Evolutionary conservation across 2,888 invertebrate species (phyloP).

Genomic region (Acrobasis repandana): DNA sequence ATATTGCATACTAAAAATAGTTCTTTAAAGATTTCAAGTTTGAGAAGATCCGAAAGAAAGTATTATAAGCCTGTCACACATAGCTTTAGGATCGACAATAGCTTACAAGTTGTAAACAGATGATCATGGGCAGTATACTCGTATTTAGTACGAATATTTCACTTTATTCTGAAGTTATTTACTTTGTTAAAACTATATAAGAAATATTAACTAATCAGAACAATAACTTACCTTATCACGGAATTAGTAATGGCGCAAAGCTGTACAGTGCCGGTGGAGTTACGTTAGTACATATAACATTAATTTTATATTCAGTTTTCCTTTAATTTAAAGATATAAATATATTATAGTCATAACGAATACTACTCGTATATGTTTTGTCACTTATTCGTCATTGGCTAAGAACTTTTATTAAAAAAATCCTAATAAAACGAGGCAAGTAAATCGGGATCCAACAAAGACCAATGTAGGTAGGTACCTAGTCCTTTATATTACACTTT

Average conservation of each 20-base stretch:
- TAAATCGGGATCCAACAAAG: too few relatives aligned
- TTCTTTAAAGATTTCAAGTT: neutral
- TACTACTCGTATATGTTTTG: too few relatives aligned
- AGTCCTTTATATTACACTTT: too few relatives aligned
- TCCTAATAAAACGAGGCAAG: too few relatives aligned
- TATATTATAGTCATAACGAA: neutral
- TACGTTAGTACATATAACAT: neutral
- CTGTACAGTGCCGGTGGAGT: neutral
- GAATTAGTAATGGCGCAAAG: neutral
- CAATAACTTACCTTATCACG: neutral
- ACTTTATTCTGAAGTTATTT: neutral
- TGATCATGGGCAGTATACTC: neutral
- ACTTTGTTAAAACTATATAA: neutral
- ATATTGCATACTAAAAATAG: too few relatives aligned
- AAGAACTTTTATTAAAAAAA: too few relatives aligned
- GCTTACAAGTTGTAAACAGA: neutral
- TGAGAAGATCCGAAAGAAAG: neutral
- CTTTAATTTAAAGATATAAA: neutral
- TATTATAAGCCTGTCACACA: neutral
- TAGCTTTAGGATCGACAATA: neutral
- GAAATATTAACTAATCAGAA: neutral
- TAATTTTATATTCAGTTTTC: neutral
- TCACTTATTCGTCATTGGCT: too few relatives aligned
- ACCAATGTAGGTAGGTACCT: too few relatives aligned
- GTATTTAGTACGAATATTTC: neutral